Evolutionary conservation across 92 coral and sea anemone species (phyloP), one percentile per base, ranked within the genome.

Genomic region (Montipora capitata): DNA sequence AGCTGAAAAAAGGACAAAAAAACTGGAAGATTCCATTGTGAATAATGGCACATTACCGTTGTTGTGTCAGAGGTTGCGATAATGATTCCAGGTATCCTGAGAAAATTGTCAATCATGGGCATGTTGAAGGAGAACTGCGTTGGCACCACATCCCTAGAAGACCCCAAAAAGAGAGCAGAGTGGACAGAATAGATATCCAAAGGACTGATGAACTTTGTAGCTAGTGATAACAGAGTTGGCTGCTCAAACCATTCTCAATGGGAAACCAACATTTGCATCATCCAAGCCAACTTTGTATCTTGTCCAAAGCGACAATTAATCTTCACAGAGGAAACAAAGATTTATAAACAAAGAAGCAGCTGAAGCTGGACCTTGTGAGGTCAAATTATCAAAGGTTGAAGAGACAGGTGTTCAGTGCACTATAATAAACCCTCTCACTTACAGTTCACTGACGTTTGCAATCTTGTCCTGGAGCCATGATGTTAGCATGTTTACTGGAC

Each of bases 201-300:
- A 27, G 35, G 35, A 27, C 35, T 27, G 35, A 27, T 1, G 35
- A 27, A 27, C 35, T 27, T 27, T 27, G 35, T 27, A 27, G 35
- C 35, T 1, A 27, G 35, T 48, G 80, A 82, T 59, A 12, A 82
- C 76, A 74, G 75, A 42, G 72, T 75, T 18, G 88, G 82, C 4
- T 88, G 82, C 70, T 74, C 84, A 5, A 88, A 88, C 77, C 88
- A 88, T 67, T 82, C 74, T 52, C 54, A 64, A 45, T 75, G 88
- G 91, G 57, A 85, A 85, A 14, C 89, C 89, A 12, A 66, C 74
- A 42, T 68, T 42, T 38, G 43, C 38, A 35, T 68, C 48, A 42
- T 14, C 74, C 20, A 57, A 57, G 63, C 63, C 63, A 57, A 57
- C 2, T 3, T 13, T 57, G 63, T 57, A 57, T 57, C 63, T 57